phyloP scores from a whole-genome alignment of 2,888 invertebrate genomes.

The Caenorhabditis zanzibari region DNA sequence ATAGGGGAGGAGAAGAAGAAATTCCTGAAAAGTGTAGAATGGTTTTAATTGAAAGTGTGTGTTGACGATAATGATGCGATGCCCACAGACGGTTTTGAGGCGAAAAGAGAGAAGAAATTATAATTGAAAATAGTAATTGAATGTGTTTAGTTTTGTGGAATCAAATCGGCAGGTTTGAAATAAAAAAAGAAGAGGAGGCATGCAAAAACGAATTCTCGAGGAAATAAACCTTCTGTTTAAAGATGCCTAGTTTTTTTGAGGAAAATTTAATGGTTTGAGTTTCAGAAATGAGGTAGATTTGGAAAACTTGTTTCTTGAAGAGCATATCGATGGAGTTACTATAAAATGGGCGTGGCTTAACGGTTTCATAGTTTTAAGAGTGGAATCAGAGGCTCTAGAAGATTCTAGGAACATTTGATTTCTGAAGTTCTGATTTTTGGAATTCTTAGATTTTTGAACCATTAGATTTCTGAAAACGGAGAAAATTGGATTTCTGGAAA shows the following conservation, averaged over 20 bases:
- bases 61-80: conserved; percentile 50
- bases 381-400: too few relatives aligned
- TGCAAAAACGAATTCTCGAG: conserved; percentile 29
- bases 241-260: conserved; percentile 8
- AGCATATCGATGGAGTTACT: too few relatives aligned
- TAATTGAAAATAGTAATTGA: conserved; percentile 61
- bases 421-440: too few relatives aligned
- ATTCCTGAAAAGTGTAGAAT: conserved; percentile 23
- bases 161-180: neutral
- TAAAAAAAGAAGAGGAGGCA: neutral
- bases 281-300: neutral
- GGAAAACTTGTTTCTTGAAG: neutral
- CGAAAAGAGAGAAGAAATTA: conserved; percentile 26
- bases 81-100: conserved; percentile 10
- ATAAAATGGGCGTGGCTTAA: too few relatives aligned
- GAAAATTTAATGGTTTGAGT: neutral
- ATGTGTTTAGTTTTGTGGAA: conserved; percentile 30
- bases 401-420: too few relatives aligned
- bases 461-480: too few relatives aligned
- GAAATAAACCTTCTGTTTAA: conserved; percentile 14
- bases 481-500: too few relatives aligned
- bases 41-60: conserved; percentile 46
- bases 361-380: too few relatives aligned
- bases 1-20: conserved; percentile 9
- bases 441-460: too few relatives aligned